Evolutionary conservation across 2,888 invertebrate species (phyloP).

Genomic region (Tetranychus piercei): DNA sequence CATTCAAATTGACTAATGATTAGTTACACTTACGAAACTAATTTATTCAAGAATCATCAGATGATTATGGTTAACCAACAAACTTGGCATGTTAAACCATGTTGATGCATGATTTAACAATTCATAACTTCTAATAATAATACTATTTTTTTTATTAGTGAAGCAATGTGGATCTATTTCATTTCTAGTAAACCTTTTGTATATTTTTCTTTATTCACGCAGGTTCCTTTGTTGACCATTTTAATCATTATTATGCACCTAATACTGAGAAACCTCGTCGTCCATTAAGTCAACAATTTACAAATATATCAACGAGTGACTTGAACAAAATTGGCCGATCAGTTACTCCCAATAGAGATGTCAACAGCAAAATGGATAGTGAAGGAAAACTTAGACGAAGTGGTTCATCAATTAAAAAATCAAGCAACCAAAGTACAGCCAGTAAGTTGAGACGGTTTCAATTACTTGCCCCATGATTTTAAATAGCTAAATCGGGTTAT

Average conservation of each 20-base stretch:
- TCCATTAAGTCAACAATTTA: constrained; percentile 1
- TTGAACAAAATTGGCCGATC: not conserved
- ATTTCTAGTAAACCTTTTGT: too few species aligned
- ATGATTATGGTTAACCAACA: too few species aligned
- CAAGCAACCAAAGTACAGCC: not conserved
- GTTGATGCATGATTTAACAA: too few species aligned
- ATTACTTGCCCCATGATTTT: not conserved
- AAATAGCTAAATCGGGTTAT: not conserved
- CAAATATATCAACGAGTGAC: not conserved
- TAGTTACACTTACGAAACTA: too few species aligned
- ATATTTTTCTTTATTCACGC: too few species aligned
- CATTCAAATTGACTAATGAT: too few species aligned
- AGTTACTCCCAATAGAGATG: not conserved
- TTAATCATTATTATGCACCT: not conserved
- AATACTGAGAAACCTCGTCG: not conserved
- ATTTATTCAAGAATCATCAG: too few species aligned
- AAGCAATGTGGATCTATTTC: too few species aligned
- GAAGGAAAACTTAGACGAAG: not conserved
- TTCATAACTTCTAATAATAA: too few species aligned
- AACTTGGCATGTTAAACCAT: too few species aligned
- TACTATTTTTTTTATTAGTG: too few species aligned
- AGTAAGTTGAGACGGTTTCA: not conserved
- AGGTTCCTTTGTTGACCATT: not conserved
- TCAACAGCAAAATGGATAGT: not conserved
- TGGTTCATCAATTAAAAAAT: not conserved